These are phyloP conservation scores for Setipinna tenuifilis DNA, from an alignment of 2,797 vertebrate genomes.

Conservation along the genomic window DNA sequence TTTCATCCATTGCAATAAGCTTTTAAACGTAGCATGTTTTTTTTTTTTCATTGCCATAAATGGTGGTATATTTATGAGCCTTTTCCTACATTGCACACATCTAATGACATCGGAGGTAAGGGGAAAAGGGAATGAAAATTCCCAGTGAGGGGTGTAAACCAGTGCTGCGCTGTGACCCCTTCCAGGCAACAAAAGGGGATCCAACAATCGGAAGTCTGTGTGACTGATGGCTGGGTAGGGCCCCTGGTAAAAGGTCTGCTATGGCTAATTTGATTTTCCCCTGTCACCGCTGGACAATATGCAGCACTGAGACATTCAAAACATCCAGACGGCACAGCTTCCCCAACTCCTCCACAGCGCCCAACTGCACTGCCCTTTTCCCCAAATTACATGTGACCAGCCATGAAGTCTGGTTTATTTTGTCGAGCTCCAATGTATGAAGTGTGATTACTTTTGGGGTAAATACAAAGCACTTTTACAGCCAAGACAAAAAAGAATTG, in stretches of 20 bases:
- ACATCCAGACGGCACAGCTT: constrained; percentile 61
- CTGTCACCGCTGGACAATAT: constrained; percentile 70
- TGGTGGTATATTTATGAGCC: no score
- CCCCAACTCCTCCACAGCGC: constrained; percentile 65
- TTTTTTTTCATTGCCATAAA: no score
- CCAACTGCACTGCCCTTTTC: constrained; percentile 64
- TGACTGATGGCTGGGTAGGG: constrained; percentile 72
- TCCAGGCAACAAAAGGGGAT: constrained; percentile 61
- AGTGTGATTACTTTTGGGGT: constrained; percentile 54
- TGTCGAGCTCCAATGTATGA: constrained; percentile 48
- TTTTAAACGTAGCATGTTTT: no score
- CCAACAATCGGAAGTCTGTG: constrained; percentile 61
- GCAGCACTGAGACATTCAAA: constrained; percentile 64
- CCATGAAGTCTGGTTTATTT: constrained; percentile 62
- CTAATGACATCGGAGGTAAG: no score
- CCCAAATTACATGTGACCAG: constrained; percentile 61
- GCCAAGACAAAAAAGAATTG: constrained; percentile 53
- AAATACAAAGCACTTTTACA: constrained; percentile 56
- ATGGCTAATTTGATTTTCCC: constrained; percentile 74
- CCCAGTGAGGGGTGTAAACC: constrained; percentile 50
- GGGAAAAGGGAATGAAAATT: neutral
- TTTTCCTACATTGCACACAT: no score
- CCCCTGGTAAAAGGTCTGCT: constrained; percentile 65
- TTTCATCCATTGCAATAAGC: neutral
- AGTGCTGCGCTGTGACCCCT: constrained; percentile 44